These are phyloP conservation scores for Stercorarius parasiticus DNA, from an alignment of 2,113 vertebrate genomes.

Conservation along the genomic window DNA sequence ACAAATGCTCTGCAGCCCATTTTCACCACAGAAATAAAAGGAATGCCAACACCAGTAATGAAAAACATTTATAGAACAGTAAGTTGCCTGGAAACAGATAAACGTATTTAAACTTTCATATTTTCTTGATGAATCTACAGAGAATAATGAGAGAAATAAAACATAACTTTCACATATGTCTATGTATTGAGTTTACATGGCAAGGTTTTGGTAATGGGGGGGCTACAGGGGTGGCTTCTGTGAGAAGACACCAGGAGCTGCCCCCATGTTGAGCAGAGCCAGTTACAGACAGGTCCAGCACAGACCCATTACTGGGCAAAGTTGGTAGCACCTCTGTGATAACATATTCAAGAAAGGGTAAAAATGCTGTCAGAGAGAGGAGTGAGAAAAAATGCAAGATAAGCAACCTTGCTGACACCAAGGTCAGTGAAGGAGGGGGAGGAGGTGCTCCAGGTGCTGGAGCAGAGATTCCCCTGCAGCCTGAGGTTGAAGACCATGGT, in stretches of 20 bases:
- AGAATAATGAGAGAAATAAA: neutral
- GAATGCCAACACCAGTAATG: neutral
- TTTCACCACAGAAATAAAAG: slow-evolving; percentile 40
- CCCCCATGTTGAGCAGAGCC: fast-evolving
- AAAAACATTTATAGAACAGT: slow-evolving; percentile 4
- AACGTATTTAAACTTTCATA: slow-evolving; percentile 23
- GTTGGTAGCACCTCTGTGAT: neutral
- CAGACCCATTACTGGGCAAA: neutral
- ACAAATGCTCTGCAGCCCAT: neutral
- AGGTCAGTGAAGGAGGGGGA: neutral
- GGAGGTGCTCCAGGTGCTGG: fast-evolving
- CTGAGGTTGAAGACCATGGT: neutral
- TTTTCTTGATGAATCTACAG: slow-evolving; percentile 1
- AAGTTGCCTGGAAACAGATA: slow-evolving; percentile 61
- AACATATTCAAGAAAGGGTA: neutral
- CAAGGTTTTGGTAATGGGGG: neutral
- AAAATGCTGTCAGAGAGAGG: neutral
- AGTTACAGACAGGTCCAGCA: neutral
- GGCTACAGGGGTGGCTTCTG: neutral
- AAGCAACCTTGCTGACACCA: neutral
- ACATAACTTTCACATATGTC: neutral
- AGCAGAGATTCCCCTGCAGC: neutral
- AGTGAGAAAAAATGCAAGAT: neutral
- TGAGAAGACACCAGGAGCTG: neutral
- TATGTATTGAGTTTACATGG: neutral